Base-by-base conservation (phyloP, 2,797 vertebrate species). In the Enteromius paludinosus region DNA sequence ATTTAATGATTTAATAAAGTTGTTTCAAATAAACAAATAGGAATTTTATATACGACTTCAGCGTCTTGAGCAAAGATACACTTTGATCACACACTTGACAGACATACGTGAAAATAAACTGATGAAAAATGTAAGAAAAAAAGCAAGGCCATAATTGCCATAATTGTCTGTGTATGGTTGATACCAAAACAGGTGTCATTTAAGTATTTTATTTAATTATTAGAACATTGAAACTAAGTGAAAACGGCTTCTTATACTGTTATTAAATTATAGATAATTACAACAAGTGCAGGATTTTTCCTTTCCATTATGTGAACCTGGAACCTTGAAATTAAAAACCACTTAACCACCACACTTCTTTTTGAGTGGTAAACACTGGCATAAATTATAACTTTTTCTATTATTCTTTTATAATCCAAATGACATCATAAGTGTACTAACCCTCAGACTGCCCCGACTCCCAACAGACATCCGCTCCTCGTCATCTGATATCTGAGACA, bases 391-490 rank as follows among this genome's bases (percentile, higher is more conserved):
- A 1, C 7, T 61, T 30, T 62, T 62, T 30, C 20, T 35, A 35
- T 35, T 38, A 38, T 72, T 52, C 20, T 28, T 17, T 17, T 56
- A 9, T 38, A 33, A 41, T 35, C 3, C 30, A 9, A 47, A 59
- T 18, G 10, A 15, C 18, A 66, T 35, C 35, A 33, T 30, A 79
- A 2, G 1, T 72, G 89, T 93, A 96, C 96, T 94, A 89, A 98
- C 97, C 96, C 96, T 93, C 81, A 97, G 93, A 89, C 97, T 98
- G 87, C 97, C 96, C 10, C 96, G 94, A 84, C 97, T 97, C 82
- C 97, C 96, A 88, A 97, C 96, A 35, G 97, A 98, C 95, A 96
- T 91, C 83, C 91, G 93, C 87, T 99, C 97, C 30, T 99, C 97
- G 87, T 98, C 97, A 65, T 98, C 97, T 0, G 96, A 98, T 71